Conservation (phyloP, 2,797 vertebrate species). For the Apogon hyalosoma region DNA sequence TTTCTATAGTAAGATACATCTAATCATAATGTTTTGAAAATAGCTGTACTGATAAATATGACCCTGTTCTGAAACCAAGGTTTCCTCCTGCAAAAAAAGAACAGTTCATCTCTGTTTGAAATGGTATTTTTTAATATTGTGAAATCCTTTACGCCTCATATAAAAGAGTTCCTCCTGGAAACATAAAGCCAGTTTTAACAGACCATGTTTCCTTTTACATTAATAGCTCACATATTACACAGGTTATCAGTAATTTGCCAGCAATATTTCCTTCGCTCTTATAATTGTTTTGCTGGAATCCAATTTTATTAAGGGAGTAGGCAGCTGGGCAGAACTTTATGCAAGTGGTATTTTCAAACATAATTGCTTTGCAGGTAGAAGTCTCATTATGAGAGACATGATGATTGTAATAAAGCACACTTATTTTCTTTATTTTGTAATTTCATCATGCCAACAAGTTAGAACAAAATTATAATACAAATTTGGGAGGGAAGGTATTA, state of each 20-base stretch:
- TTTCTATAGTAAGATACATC: no score
- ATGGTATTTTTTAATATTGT: no score
- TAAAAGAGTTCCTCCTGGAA: background rate
- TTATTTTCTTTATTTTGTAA: slow-evolving; percentile 8
- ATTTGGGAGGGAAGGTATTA: no score
- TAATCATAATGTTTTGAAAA: no score
- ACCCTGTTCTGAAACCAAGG: background rate
- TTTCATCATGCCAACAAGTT: no score
- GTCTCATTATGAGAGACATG: slow-evolving; percentile 39
- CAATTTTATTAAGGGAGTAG: slow-evolving; percentile 36
- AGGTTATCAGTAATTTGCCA: slow-evolving; percentile 53
- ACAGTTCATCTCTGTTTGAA: no score
- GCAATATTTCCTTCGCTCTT: slow-evolving; percentile 36
- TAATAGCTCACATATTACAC: slow-evolving; percentile 37
- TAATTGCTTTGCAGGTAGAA: slow-evolving; percentile 57
- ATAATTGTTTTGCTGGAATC: slow-evolving; percentile 50
- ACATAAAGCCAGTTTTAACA: slow-evolving; percentile 4
- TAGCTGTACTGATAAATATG: no score
- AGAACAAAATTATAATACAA: no score
- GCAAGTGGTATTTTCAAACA: slow-evolving; percentile 43
- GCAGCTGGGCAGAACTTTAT: slow-evolving; percentile 40
- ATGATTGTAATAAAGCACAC: background rate
- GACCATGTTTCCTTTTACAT: slow-evolving; percentile 30
- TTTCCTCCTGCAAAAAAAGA: no score
- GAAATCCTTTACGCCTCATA: no score